A percentile compares a stretch with the other conserved stretches of the same genome.
These are phyloP conservation scores for Pseudocheirus occidentalis DNA, from an alignment of 2,797 vertebrate species.

Conservation along the genomic window DNA sequence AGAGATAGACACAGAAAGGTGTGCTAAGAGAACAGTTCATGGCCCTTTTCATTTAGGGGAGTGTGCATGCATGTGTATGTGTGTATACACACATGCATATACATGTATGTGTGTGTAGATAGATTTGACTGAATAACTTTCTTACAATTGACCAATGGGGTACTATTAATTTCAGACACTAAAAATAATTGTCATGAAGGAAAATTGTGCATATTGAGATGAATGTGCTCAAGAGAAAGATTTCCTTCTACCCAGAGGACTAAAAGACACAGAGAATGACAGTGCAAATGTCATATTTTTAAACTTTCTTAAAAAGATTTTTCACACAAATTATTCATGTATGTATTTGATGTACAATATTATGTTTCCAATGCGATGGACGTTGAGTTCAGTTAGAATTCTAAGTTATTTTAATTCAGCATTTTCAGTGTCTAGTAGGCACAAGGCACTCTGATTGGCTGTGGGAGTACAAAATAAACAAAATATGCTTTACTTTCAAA, in stretches of 20 bases:
- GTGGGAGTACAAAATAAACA: background rate
- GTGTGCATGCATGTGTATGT: too few relatives aligned
- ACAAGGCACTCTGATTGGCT: background rate
- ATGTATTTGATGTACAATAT: background rate
- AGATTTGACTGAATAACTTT: background rate
- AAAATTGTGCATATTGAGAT: background rate
- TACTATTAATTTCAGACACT: background rate
- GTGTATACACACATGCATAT: too few relatives aligned
- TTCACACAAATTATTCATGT: background rate
- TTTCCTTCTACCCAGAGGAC: background rate
- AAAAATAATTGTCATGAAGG: background rate
- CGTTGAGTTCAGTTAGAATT: background rate
- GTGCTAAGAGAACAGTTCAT: background rate
- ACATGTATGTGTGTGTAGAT: too few relatives aligned
- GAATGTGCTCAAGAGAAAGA: too few relatives aligned
- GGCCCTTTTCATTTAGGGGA: background rate
- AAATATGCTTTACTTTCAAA: background rate
- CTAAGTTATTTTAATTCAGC: background rate
- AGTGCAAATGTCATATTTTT: background rate
- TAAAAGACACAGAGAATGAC: background rate
- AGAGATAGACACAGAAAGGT: background rate
- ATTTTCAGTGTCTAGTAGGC: background rate
- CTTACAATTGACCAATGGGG: background rate
- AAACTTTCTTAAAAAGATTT: background rate
- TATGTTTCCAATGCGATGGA: background rate